phyloP scores from a whole-genome alignment of 2,113 vertebrate genomes.

The Lophius piscatorius region DNA sequence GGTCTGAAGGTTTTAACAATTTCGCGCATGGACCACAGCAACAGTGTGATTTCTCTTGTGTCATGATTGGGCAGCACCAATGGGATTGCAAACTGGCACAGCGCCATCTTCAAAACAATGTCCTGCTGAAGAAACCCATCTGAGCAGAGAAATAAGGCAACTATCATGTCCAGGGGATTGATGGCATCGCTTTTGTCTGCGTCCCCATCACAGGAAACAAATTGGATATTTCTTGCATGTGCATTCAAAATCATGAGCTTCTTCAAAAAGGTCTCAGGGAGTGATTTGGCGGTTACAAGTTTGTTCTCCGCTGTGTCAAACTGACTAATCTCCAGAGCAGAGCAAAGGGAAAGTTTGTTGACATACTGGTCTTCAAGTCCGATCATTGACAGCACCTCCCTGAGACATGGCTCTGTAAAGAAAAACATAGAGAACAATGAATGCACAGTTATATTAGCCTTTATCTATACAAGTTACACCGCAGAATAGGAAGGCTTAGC shows the following conservation, averaged over 20 bases:
- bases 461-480: too few species aligned
- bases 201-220: neutral
- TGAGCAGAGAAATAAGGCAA: constrained; percentile 76
- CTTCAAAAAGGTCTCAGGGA: constrained; percentile 41
- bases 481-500: too few species aligned
- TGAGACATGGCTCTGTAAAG: constrained; percentile 35
- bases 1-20: constrained; percentile 57
- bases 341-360: constrained; percentile 40
- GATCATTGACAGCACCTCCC: constrained; percentile 18
- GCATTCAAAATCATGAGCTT: constrained; percentile 46
- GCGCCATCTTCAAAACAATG: constrained; percentile 74
- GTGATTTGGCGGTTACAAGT: constrained; percentile 11
- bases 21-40: constrained; percentile 73
- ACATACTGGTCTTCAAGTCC: constrained; percentile 36
- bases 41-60: constrained; percentile 64
- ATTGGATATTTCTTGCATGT: constrained; percentile 43
- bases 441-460: too few species aligned
- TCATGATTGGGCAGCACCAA: constrained; percentile 75
- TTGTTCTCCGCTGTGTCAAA: constrained; percentile 8
- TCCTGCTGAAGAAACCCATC: constrained; percentile 73
- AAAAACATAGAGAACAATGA: too few species aligned
- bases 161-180: constrained; percentile 76
- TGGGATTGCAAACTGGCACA: constrained; percentile 79
- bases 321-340: constrained; percentile 39
- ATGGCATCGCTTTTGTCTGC: constrained; percentile 29